Evolutionary conservation across 2,797 vertebrate genomes (phyloP).

Genomic region (Chelon labrosus): DNA sequence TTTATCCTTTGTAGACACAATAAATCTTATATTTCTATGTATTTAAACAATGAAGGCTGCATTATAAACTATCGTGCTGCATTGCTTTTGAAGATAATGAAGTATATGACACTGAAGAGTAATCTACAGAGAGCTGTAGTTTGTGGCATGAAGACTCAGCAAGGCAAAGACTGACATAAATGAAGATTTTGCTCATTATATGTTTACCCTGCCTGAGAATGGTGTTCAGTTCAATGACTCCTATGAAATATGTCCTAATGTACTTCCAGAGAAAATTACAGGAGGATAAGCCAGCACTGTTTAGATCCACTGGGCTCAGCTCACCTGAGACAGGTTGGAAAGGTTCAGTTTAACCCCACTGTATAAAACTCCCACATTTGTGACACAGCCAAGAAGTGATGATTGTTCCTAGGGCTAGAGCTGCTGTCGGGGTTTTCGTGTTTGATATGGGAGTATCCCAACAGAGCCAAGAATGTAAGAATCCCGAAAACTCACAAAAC

Average conservation of each 20-base stretch:
- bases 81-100: constrained; percentile 21
- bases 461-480: constrained; percentile 56
- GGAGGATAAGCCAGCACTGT: constrained; percentile 30
- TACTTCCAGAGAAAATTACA: constrained; percentile 42
- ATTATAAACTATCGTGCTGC: constrained; percentile 9
- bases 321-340: constrained; percentile 68
- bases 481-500: constrained; percentile 50
- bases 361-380: constrained; percentile 39
- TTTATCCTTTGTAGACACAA: constrained; percentile 1
- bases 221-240: constrained; percentile 36
- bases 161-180: constrained; percentile 26
- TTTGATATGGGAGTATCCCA: constrained; percentile 59
- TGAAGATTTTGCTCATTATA: constrained; percentile 31
- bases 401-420: constrained; percentile 48
- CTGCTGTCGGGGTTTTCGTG: constrained; percentile 36
- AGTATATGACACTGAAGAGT: constrained; percentile 9
- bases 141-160: constrained; percentile 22
- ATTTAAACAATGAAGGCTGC: constrained; percentile 3
- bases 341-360: constrained; percentile 42
- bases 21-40: not conserved
- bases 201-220: constrained; percentile 55
- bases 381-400: constrained; percentile 54
- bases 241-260: constrained; percentile 18
- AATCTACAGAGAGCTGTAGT: constrained; percentile 15
- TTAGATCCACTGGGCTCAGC: constrained; percentile 52